A percentile compares a stretch with the other conserved stretches of the same genome.
These are phyloP conservation scores for Sebastes alutus DNA, from an alignment of 2,797 vertebrate species.

Conservation along the genomic window DNA sequence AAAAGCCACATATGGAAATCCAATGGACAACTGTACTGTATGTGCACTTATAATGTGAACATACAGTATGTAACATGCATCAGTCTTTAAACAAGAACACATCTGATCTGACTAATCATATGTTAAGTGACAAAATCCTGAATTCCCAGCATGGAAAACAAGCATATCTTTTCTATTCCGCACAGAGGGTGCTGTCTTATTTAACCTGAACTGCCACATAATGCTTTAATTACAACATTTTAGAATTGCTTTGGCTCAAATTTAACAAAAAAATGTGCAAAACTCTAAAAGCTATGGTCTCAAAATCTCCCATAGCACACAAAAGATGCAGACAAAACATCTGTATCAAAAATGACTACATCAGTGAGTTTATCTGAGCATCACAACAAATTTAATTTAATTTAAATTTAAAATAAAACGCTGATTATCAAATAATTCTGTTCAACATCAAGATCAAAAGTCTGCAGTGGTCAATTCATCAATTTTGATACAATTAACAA, in stretches of 20 bases:
- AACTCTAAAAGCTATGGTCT: no score
- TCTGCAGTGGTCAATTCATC: no score
- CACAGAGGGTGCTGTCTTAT: neutral
- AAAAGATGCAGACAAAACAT: neutral
- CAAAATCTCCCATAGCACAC: no score
- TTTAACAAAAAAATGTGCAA: neutral
- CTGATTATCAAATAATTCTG: neutral
- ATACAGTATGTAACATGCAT: neutral
- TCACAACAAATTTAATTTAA: accelerated
- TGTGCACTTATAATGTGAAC: neutral
- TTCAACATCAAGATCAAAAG: neutral
- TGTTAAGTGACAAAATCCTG: neutral
- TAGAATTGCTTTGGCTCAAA: neutral
- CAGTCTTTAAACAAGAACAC: accelerated
- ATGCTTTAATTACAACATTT: neutral
- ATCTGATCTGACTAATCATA: neutral
- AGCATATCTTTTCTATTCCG: no score
- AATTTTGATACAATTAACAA: no score
- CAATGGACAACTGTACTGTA: neutral
- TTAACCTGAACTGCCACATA: neutral
- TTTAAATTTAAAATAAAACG: neutral
- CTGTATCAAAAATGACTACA: no score
- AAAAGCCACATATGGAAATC: neutral
- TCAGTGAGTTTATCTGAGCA: neutral
- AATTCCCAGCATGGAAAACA: neutral